Percentiles rank a stretch among this genome's conserved stretches.
Conservation (phyloP, 2,797 vertebrate genomes). For the Cossypha heuglini region DNA sequence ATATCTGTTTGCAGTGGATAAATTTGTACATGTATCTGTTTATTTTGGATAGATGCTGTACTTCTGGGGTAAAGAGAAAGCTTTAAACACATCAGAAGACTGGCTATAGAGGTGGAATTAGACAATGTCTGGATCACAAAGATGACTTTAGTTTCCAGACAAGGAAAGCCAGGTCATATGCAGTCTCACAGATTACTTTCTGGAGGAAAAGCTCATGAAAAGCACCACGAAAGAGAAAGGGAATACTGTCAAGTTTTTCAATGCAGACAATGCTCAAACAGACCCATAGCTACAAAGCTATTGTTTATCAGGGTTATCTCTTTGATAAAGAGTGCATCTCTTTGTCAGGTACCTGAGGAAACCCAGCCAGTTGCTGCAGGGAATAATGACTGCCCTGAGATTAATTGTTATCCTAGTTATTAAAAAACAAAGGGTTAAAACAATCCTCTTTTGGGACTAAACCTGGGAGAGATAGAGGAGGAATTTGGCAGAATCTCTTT, state of each 20-base stretch:
- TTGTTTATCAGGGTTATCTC: not conserved
- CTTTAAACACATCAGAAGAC: not conserved
- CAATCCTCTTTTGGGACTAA: not conserved
- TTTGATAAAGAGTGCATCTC: not conserved
- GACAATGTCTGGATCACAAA: constrained; percentile 2
- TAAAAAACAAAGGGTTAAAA: not conserved
- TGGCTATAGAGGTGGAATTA: not conserved
- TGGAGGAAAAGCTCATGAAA: not conserved
- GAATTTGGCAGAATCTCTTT: not conserved
- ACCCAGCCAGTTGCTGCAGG: not conserved
- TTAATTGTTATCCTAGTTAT: not conserved
- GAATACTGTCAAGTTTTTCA: not conserved
- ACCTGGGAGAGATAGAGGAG: not conserved
- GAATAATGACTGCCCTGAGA: not conserved
- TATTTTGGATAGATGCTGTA: not conserved
- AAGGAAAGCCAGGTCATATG: not conserved
- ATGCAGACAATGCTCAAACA: not conserved
- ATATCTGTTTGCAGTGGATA: not conserved
- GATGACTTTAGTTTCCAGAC: not conserved
- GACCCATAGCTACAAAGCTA: not conserved
- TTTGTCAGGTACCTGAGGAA: not conserved
- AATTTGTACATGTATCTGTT: not conserved
- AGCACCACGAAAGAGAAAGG: not conserved
- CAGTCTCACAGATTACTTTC: not conserved
- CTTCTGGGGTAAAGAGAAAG: not conserved